Base-by-base conservation (phyloP, 1,140 invertebrate genomes). In the Subanguina moxae region DNA sequence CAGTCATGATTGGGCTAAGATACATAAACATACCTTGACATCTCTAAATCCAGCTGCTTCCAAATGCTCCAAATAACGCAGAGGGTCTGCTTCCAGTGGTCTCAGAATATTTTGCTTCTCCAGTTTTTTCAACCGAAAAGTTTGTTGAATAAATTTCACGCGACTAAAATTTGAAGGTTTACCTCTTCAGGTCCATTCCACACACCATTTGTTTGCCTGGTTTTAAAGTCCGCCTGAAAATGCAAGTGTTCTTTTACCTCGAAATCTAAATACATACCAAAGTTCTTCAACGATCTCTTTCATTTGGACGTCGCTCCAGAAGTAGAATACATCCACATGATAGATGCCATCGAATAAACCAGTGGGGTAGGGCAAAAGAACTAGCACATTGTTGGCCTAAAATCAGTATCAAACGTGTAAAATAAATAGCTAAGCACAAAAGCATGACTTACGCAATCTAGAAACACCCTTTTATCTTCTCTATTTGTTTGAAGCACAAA, bases 241-340 rank as follows among this genome's bases (percentile, higher is more conserved):
- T 21, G 8, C n/a, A 52, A 52, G 3, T 3, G 17, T 15, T 3
- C 3, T 38, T 38, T 11, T 38, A 38, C 11, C 32, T 38, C 32
- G 3, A 3, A 3, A 52, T 52, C 17, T 15, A 52, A 19, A 52
- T 7, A 3, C 48, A 21, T 52, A 25, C 48, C 48, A 52, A 59
- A 74, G 64, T 27, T 74, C 72, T 19, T 57, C 19, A 1, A 32
- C 45, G 0, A 72, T 71, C 13, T 64, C 57, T 30, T 28, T 42
- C 15, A 74, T 59, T 19, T 45, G 13, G 21, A 25, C 19, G 0
- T 1, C 11, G 13, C 43, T 13, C 73, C 73, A 74, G 32, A 73
- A 72, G 64, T 74, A 74, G 48, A 75, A 74, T 19, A 75, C 66
- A 46, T 74, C 73, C n/a, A 74, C 45, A 32, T 74, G 72, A 66